Evolutionary conservation across 1,140 invertebrate genomes (phyloP), one percentile per base, ranked within the genome.

Genomic region (Lepidurus couesii): DNA sequence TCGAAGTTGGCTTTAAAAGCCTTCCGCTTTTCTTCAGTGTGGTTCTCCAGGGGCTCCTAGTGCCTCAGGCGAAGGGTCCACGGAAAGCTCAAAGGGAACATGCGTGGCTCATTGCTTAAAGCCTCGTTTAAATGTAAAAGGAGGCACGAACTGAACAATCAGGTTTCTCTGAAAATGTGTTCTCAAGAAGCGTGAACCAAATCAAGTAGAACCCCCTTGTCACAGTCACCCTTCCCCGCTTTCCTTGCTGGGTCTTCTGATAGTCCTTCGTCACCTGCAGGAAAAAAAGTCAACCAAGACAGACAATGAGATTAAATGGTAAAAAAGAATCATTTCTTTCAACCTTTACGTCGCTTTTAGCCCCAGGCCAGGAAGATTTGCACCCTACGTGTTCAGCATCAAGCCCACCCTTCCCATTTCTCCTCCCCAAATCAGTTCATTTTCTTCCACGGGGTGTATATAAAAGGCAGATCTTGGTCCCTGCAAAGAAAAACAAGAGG

Each of bases 61-160:
- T 7, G 53, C 21, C 53, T 21, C 53, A 5, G 53, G 53, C 21
- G 53, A 65, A 65, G 53, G 53, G 53, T 65, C 53, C 53, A 7
- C 13, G 6, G 53, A 21, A 13, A 65, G 53, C 53, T 9, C 53
- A 65, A 9, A 65, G 53, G 8, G 53, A 65, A 21, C 16, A 65
- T 65, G 53, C 53, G 53, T 65, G 53, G n/a, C 53, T 65, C 53
- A 65, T 65, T 65, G 53, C 53, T 65, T 65, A 65, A 65, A 65
- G 53, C 53, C 53, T 65, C 53, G 53, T 65, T 65, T 65, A 65
- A 65, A 65, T 65, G 53, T 65, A 65, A 65, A 65, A 65, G 53
- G 53, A 65, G 21, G 53, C 53, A 65, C 53, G 53, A 65, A 65
- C 53, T 13, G 53, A 65, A 65, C 53, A 65, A 65, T 21, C 16